Evolutionary conservation across 2,113 vertebrate genomes (phyloP), one percentile per base, ranked within the genome.

Genomic region (Turnix velox): DNA sequence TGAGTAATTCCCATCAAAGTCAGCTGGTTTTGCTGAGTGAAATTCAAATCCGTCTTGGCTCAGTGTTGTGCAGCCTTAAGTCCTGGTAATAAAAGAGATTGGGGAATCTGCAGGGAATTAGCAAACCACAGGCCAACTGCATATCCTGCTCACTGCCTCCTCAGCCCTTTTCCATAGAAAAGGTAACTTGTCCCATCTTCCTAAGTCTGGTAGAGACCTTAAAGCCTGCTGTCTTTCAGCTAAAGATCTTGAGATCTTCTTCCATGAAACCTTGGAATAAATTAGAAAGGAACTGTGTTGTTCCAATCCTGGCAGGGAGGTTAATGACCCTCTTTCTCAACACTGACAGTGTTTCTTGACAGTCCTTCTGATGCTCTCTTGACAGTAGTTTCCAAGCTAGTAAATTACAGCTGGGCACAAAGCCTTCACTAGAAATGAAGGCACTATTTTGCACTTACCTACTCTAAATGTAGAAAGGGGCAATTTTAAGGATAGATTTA

Each of bases 1-100:
- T 67, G n/a, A 95, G 91, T 80, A 74, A 92, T 89, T 93, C 95
- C 91, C 87, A 83, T 94, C 94, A 94, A 93, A 87, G 89, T 94
- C 94, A 96, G 91, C 91, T 95, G 84, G 66, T 94, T 94, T 87
- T 92, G 87, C 77, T 59, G 75, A 93, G 78, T 88, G 93, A 85
- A 84, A 79, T 90, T 91, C 93, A 94, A 92, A 69, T 92, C 96
- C 87, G 84, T 33, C 59, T 71, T 94, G 95, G 86, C 84, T 96
- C 78, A 25, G 54, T 27, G n/a, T 48, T 77, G 74, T 58, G 51
- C 81, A 89, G 62, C 86, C 89, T 72, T 66, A 91, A 94, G 89
- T 65, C 81, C 42, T 71, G 91, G 74, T 94, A 96, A 92, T 93
- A 94, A 94, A 95, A 92, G 46, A 87, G 84, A 48, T 33, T 40